Percentiles rank a stretch among this genome's conserved stretches.
These are phyloP conservation scores for Solenodon paradoxus DNA, from an alignment of 2,113 vertebrate species.

Conservation along the genomic window DNA sequence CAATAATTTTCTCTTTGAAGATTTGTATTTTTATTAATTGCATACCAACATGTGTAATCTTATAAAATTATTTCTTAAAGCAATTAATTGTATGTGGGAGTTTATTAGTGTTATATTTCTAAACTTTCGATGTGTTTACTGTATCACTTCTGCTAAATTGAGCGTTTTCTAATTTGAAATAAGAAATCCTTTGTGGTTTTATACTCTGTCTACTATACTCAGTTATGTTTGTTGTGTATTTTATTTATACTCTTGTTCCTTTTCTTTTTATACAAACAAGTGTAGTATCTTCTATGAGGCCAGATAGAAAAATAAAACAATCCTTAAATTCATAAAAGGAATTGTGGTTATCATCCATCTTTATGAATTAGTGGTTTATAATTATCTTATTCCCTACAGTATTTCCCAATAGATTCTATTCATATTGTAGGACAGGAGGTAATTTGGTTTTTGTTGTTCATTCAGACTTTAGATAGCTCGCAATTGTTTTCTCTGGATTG, in stretches of 20 bases:
- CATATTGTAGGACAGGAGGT: constrained; percentile 52
- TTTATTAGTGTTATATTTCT: constrained; percentile 5
- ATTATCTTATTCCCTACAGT: constrained; percentile 32
- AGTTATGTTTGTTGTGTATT: constrained; percentile 29
- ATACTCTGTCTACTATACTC: constrained; percentile 2
- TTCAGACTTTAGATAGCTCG: constrained; percentile 62
- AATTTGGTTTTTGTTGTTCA: constrained; percentile 63
- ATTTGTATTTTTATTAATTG: constrained; percentile 30
- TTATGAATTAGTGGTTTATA: constrained; percentile 43
- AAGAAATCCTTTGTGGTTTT: constrained; percentile 50
- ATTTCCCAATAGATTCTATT: constrained; percentile 59
- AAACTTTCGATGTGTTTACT: not conserved
- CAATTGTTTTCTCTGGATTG: constrained; percentile 67
- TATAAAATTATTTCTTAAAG: constrained; percentile 12
- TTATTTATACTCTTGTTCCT: constrained; percentile 53
- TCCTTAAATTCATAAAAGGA: constrained; percentile 51
- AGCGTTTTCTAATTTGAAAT: constrained; percentile 22
- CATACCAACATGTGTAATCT: not conserved
- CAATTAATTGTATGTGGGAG: not conserved
- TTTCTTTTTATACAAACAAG: constrained; percentile 60
- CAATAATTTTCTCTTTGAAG: not conserved
- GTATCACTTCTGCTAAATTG: not conserved
- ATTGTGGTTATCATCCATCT: constrained; percentile 22
- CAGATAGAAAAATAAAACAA: constrained; percentile 42
- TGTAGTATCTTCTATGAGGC: constrained; percentile 39